Conservation (phyloP, 1,140 invertebrate species). For the Liolophura sinensis region DNA sequence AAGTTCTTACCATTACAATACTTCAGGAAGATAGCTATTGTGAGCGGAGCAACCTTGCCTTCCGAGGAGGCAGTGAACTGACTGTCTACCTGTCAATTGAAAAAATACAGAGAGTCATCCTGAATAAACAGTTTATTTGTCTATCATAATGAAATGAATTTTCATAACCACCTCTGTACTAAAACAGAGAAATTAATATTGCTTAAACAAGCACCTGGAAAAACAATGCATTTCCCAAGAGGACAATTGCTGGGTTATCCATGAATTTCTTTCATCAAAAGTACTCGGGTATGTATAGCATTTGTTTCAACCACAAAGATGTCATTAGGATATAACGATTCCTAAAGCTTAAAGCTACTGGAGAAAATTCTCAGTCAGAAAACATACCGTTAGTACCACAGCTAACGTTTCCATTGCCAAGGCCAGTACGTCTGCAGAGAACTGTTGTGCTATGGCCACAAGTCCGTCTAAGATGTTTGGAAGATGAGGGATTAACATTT, state of each 20-base stretch:
- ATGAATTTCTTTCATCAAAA: too few relatives aligned
- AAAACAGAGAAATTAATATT: too few relatives aligned
- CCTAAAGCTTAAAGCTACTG: neutral
- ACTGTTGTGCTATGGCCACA: constrained; percentile 61
- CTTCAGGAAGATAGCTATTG: constrained; percentile 75
- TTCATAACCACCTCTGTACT: too few relatives aligned
- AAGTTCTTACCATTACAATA: constrained; percentile 60
- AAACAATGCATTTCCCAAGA: too few relatives aligned
- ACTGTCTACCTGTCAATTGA: constrained; percentile 65
- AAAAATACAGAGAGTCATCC: constrained; percentile 13
- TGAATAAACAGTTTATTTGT: too few relatives aligned
- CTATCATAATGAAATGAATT: too few relatives aligned
- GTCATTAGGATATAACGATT: neutral
- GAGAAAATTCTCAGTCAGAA: constrained; percentile 3
- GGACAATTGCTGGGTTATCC: too few relatives aligned
- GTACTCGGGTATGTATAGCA: too few relatives aligned
- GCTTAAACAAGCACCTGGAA: too few relatives aligned
- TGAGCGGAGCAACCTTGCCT: constrained; percentile 70
- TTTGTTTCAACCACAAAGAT: neutral
- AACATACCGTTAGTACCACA: constrained; percentile 68
- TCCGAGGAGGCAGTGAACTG: constrained; percentile 71
- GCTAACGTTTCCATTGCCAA: constrained; percentile 72
- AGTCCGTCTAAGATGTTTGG: constrained; percentile 62
- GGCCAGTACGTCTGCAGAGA: constrained; percentile 67
- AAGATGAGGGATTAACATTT: constrained; percentile 61